phyloP scores from a whole-genome alignment of 2,113 vertebrate species.

The Ptilorrhoa leucosticta region DNA sequence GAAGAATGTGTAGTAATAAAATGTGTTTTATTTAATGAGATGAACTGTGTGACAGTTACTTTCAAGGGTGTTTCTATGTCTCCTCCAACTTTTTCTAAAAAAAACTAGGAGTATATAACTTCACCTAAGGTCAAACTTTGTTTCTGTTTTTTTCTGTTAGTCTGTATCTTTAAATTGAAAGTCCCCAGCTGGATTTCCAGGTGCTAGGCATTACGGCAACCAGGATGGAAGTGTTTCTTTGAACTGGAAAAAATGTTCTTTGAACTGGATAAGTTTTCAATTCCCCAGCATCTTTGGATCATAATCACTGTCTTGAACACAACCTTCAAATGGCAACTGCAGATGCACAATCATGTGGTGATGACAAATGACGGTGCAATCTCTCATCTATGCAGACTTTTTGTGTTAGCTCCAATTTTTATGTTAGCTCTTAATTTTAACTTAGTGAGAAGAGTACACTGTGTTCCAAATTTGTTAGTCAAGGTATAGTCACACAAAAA shows the following conservation, averaged over 20 bases:
- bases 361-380: background rate
- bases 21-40: background rate
- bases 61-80: background rate
- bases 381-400: background rate
- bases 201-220: background rate
- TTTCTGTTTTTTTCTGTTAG: no score
- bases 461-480: background rate
- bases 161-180: background rate
- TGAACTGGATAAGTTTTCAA: background rate
- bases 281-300: background rate
- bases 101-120: background rate
- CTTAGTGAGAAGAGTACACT: background rate
- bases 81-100: background rate
- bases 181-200: background rate
- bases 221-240: background rate
- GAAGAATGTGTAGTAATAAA: background rate
- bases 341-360: background rate
- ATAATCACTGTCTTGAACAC: background rate
- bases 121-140: background rate
- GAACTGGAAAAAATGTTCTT: background rate
- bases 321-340: background rate
- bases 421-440: background rate
- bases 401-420: background rate
- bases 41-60: background rate
- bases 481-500: background rate